A percentile compares a stretch with the other conserved stretches of the same genome.
Evolutionary conservation across 2,113 vertebrate genomes (phyloP).

Genomic region (Thermophis baileyi): DNA sequence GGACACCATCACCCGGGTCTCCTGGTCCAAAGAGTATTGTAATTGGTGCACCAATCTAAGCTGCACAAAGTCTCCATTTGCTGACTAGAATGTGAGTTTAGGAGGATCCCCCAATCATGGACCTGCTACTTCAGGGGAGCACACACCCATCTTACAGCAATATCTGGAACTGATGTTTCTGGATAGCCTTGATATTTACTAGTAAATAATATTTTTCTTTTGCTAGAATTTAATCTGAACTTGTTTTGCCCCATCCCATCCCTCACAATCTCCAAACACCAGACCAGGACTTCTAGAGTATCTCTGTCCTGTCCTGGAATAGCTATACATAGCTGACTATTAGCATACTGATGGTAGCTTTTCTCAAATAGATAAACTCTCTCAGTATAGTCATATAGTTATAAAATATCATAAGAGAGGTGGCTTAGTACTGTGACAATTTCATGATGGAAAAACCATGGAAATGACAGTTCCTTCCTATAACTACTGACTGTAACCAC

Average conservation of each 20-base stretch:
- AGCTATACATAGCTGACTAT: not conserved
- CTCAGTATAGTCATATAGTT: not conserved
- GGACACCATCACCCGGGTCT: not conserved
- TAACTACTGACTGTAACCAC: not conserved
- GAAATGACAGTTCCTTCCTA: not conserved
- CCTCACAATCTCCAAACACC: not conserved
- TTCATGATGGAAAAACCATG: not conserved
- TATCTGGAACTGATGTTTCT: not conserved
- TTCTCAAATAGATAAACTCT: not conserved
- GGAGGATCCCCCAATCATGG: not conserved
- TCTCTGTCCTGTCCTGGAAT: not conserved
- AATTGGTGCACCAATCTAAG: not conserved
- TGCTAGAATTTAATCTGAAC: not conserved
- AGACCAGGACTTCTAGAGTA: not conserved
- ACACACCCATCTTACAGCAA: not conserved
- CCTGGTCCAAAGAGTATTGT: not conserved
- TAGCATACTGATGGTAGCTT: not conserved
- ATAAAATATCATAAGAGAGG: too few species aligned
- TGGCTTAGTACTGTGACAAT: not conserved
- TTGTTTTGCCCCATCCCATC: not conserved
- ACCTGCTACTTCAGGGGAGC: not conserved
- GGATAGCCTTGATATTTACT: not conserved
- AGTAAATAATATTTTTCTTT: not conserved
- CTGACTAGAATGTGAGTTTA: not conserved
- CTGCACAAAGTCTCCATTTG: not conserved